Evolutionary conservation across 2,888 invertebrate species (phyloP), one percentile per base, ranked within the genome.

Genomic region (Cephonodes hylas): DNA sequence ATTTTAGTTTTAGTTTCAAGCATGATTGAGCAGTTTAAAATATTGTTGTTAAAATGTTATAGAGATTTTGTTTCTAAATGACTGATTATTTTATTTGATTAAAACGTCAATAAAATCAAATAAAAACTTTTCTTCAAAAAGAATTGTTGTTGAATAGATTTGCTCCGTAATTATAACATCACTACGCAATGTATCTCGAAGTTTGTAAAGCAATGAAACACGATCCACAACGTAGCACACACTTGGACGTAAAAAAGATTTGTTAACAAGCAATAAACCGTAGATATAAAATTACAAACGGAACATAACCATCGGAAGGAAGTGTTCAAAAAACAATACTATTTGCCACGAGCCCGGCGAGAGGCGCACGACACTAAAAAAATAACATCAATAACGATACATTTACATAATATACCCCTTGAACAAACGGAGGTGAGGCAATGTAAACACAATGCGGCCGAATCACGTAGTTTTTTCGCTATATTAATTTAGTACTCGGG

Each of bases 351-450:
- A 91, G 91, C 89, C 77, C 72, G 66, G 77, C n/a, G 74, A 74
- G 70, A 60, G 65, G 73, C 74, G 76, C 84, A 80, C 77, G 81
- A 83, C 86, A 83, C 80, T 76, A 80, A 81, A 86, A 89, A 90
- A 86, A 83, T 74, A 73, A 84, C 81, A 78, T 76, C 78, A 77
- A 83, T 80, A 80, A 80, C 80, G 82, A 77, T 77, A 82, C 85
- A 91, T 90, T 91, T 91, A 91, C 91, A 91, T 91, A 90, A 88
- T 85, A 85, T 83, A 79, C 87, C 89, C 89, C 79, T 83, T 84
- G 74, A 83, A 81, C 84, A 89, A 91, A 89, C 88, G 79, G 44
- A 82, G 80, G 84, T 83, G 83, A 76, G 81, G 78, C 83, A 79
- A 64, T 67, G 83, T 85, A 88, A 88, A 89, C 89, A 88, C 89